Base-by-base conservation (phyloP, 1,140 invertebrate species). In the Spodoptera frugiperda region DNA sequence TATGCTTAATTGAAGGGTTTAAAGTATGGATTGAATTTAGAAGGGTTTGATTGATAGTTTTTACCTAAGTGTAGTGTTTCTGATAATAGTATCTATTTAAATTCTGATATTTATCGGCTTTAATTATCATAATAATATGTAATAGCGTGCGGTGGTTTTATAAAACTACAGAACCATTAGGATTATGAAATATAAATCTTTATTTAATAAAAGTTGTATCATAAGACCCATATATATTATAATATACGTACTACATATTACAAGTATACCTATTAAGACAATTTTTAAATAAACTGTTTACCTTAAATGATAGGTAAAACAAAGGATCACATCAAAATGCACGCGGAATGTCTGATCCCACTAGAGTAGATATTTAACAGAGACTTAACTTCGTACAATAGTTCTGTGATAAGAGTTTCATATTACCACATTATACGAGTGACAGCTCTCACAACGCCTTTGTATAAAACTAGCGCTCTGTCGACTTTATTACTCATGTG, bases 1-100 rank as follows among this genome's bases (percentile, higher is more conserved):
- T 94, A 94, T 92, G 88, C 87, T 93, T 94, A 94, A 94, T 94
- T 94, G 90, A 80, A 91, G 92, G 92, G 89, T 90, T 87, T 88
- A 89, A 92, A 86, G 85, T 89, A 89, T 78, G 91, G 91, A 93
- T 93, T 93, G 89, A 93, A 92, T 93, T 89, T 92, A 87, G 87
- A 89, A 89, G 77, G 78, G 61, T 68, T 89, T 92, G 92, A 94
- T 94, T 90, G 91, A 94, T 93, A 88, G 87, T 81, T 78, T 83
- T 44, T 85, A 80, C 78, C 78, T 86, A 84, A 84, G 48, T 61
- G 76, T 78, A 78, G 82, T 82, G 81, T 87, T 84, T 80, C 33
- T 51, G 83, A 88, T 91, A 88, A 88, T 82, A 76, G 70, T 78
- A 78, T 76, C 81, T 75, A 63, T 81, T 70, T 83, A 87, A 84